A percentile compares a stretch with the other conserved stretches of the same genome.
These are phyloP conservation scores for Oxyruncus cristatus DNA, from an alignment of 2,113 vertebrate genomes.

Conservation along the genomic window DNA sequence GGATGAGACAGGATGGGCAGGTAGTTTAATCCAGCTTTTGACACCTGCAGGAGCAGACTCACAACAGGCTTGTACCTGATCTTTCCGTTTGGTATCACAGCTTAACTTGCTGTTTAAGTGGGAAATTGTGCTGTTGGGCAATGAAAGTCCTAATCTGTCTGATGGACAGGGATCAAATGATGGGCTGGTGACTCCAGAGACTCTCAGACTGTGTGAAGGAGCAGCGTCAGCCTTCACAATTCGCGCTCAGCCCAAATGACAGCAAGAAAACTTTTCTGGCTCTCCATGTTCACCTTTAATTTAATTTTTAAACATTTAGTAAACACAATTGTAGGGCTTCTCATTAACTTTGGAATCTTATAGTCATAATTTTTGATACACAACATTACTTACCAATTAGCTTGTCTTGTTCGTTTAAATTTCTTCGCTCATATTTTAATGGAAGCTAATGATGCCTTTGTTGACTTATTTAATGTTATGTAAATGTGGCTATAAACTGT, in stretches of 20 bases:
- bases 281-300: slow-evolving; percentile 75
- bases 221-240: background rate
- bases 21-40: background rate
- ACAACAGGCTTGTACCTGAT: background rate
- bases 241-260: background rate
- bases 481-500: slow-evolving; percentile 85
- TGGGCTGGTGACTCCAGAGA: background rate
- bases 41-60: background rate
- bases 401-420: slow-evolving; percentile 94
- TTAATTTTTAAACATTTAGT: slow-evolving; percentile 90
- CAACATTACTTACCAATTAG: slow-evolving; percentile 99
- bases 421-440: slow-evolving; percentile 97
- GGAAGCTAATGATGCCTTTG: slow-evolving; percentile 97
- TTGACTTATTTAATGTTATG: slow-evolving; percentile 88
- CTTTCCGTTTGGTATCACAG: background rate
- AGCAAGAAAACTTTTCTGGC: slow-evolving; percentile 49
- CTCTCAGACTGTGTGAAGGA: background rate
- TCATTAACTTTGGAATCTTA: slow-evolving; percentile 94
- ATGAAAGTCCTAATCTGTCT: background rate
- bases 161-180: background rate
- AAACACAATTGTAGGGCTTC: slow-evolving; percentile 88
- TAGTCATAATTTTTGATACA: slow-evolving; percentile 94
- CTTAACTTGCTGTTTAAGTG: background rate
- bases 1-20: background rate
- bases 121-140: background rate